Percentiles rank a stretch among this genome's conserved stretches.
phyloP scores from a whole-genome alignment of 2,797 vertebrate genomes.

The Danio albolineatus region DNA sequence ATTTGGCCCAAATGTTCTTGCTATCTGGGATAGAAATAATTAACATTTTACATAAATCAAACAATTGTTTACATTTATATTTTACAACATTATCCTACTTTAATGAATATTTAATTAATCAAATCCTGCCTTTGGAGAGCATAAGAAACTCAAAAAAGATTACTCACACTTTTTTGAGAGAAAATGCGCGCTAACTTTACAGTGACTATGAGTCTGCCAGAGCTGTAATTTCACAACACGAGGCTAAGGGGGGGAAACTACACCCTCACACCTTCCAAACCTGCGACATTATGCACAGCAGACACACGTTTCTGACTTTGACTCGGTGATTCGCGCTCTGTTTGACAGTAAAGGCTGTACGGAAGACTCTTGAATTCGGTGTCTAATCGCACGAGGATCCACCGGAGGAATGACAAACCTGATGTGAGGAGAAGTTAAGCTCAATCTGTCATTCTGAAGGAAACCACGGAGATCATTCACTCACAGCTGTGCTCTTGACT shows the following conservation, averaged over 20 bases:
- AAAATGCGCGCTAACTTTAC: background rate
- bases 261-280: constrained; percentile 22
- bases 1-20: no score
- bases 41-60: no score
- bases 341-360: constrained; percentile 45
- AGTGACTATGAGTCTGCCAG: background rate
- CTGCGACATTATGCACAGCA: constrained; percentile 1
- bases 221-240: constrained; percentile 23
- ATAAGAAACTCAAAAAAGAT: no score
- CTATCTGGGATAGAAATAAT: no score
- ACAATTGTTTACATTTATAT: no score
- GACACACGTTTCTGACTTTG: constrained; percentile 7
- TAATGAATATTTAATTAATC: no score
- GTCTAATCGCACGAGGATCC: constrained; percentile 52
- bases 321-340: constrained; percentile 10
- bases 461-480: constrained; percentile 37
- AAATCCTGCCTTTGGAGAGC: no score
- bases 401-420: constrained; percentile 39
- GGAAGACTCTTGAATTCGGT: constrained; percentile 43
- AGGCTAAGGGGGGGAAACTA: constrained; percentile 12
- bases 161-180: no score
- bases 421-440: constrained; percentile 48
- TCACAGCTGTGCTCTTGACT: constrained; percentile 38
- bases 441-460: constrained; percentile 47
- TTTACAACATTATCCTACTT: no score